Conservation (phyloP, 2,888 invertebrate species). For the Apamea crenata region DNA sequence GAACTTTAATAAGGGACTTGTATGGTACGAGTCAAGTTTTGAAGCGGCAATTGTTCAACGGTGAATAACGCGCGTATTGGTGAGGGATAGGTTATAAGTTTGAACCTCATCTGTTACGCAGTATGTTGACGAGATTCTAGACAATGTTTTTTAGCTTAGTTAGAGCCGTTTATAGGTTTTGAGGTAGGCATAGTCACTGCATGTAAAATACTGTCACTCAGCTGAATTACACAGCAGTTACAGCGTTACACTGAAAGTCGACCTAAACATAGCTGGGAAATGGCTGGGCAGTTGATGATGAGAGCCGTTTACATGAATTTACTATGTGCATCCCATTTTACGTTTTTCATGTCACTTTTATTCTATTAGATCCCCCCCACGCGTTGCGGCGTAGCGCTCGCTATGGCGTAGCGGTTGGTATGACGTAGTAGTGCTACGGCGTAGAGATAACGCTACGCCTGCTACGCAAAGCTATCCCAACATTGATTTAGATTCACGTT, state of each 20-base stretch:
- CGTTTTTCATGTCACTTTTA: background rate
- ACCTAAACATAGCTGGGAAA: background rate
- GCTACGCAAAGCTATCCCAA: background rate
- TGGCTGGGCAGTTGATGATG: no score
- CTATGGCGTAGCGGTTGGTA: background rate
- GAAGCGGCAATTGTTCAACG: constrained; percentile 7
- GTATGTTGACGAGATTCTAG: background rate
- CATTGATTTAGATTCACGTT: background rate
- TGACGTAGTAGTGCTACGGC: background rate
- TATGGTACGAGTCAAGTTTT: constrained; percentile 11
- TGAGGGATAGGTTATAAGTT: background rate
- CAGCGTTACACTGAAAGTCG: no score
- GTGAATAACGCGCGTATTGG: background rate
- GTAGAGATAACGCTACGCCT: background rate
- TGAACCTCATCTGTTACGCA: no score
- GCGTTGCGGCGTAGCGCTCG: background rate
- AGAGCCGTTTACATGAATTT: background rate
- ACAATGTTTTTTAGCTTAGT: background rate
- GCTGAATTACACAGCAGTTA: no score
- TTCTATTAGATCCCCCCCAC: background rate
- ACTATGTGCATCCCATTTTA: background rate
- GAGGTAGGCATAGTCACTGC: background rate
- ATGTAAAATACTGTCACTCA: background rate
- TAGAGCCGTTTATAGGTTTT: background rate
- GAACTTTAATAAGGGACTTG: constrained; percentile 28